A percentile compares a stretch with the other conserved stretches of the same genome.
These are phyloP conservation scores for Bombus breviceps DNA, from an alignment of 1,140 invertebrate species.

Conservation along the genomic window DNA sequence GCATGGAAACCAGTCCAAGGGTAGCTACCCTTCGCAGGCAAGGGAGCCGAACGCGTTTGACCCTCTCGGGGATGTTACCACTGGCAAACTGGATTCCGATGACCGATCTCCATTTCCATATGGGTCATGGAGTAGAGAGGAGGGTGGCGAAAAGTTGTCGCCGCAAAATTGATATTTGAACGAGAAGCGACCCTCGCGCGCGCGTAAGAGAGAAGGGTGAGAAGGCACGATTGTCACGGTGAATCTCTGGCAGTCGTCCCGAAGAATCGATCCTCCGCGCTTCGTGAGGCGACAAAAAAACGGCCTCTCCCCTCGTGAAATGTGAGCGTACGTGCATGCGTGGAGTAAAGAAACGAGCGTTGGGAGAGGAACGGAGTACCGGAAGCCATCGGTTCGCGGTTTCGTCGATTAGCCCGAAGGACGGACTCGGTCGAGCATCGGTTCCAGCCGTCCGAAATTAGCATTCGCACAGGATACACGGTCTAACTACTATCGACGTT, in stretches of 20 bases:
- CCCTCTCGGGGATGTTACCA: conserved; percentile 77
- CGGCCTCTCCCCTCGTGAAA: too few relatives aligned
- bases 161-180: conserved; percentile 77
- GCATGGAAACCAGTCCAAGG: not conserved
- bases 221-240: not conserved
- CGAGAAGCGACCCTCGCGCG: conserved; percentile 23
- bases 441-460: conserved; percentile 75
- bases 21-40: not conserved
- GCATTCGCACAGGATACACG: conserved; percentile 83
- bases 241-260: not conserved
- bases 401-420: conserved; percentile 29
- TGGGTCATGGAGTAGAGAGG: conserved; percentile 59
- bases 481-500: conserved; percentile 82
- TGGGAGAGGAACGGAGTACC: not conserved
- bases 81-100: conserved; percentile 80
- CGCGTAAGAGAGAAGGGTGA: not conserved
- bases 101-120: conserved; percentile 80
- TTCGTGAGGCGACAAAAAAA: not conserved
- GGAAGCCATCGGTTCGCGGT: conserved; percentile 45
- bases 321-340: not conserved
- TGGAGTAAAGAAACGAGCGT: not conserved
- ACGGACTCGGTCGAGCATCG: conserved; percentile 7
- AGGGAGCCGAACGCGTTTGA: conserved; percentile 64
- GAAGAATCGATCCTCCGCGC: not conserved
- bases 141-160: conserved; percentile 69